A percentile compares a stretch with the other conserved stretches of the same genome.
These are phyloP conservation scores for Hirtodrosophila confusa DNA, from an alignment of 2,888 invertebrate species.

Conservation along the genomic window DNA sequence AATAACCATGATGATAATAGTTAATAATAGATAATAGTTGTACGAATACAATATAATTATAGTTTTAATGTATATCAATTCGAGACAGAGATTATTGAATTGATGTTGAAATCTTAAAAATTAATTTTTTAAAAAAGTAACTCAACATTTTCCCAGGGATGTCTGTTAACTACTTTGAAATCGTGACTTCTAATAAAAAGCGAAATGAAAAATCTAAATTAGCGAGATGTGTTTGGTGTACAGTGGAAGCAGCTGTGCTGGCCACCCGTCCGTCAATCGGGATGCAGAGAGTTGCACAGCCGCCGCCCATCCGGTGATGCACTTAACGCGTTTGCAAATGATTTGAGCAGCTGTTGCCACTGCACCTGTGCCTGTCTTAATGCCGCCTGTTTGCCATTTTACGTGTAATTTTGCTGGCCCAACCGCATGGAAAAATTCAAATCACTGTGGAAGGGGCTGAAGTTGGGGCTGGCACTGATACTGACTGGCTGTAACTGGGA, in stretches of 20 bases:
- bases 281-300: constrained; percentile 19
- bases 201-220: constrained; percentile 58
- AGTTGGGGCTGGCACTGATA: constrained; percentile 4
- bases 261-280: constrained; percentile 43
- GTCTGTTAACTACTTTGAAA: constrained; percentile 3
- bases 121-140: too few relatives aligned
- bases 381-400: constrained; percentile 55
- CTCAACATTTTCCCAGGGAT: background rate
- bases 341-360: constrained; percentile 71
- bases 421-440: constrained; percentile 72
- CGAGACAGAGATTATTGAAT: too few relatives aligned
- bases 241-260: constrained; percentile 27
- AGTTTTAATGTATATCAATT: too few relatives aligned
- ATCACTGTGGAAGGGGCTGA: constrained; percentile 51
- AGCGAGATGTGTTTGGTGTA: constrained; percentile 28
- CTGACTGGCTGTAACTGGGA: too few relatives aligned
- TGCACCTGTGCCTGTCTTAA: constrained; percentile 49
- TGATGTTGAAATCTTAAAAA: too few relatives aligned
- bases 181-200: constrained; percentile 42
- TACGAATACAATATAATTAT: too few relatives aligned
- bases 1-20: too few relatives aligned
- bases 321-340: constrained; percentile 75
- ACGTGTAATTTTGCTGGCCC: constrained; percentile 56
- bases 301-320: constrained; percentile 73
- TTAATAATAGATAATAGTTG: too few relatives aligned